Conservation (phyloP, 2,888 invertebrate species). For the Osmoderma eremita region DNA sequence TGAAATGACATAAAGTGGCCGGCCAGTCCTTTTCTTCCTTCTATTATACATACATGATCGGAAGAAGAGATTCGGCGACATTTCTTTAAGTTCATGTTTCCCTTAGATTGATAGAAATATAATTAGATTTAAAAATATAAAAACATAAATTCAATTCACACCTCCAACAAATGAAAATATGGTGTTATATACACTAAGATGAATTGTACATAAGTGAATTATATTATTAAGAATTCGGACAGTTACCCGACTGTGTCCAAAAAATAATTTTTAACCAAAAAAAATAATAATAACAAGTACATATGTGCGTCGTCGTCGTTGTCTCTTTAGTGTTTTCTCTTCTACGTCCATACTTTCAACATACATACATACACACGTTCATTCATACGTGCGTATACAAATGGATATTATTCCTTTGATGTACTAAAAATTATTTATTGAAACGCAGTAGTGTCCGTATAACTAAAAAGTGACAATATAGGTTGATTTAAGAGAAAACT, state of each 20-base stretch:
- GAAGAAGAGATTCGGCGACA: slow-evolving; percentile 14
- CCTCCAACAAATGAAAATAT: too few relatives aligned
- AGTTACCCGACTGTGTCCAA: slow-evolving; percentile 46
- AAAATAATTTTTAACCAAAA: slow-evolving; percentile 45
- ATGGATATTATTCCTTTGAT: slow-evolving; percentile 10
- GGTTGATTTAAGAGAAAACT: slow-evolving; percentile 20
- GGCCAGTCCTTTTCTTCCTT: slow-evolving; percentile 30
- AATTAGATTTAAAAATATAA: too few relatives aligned
- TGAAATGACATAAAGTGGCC: too few relatives aligned
- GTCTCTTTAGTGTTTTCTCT: slow-evolving; percentile 13
- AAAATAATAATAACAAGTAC: too few relatives aligned
- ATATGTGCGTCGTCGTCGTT: too few relatives aligned
- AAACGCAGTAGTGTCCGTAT: slow-evolving; percentile 35
- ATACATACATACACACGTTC: too few relatives aligned
- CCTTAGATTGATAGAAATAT: too few relatives aligned
- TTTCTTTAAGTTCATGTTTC: too few relatives aligned
- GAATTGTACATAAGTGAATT: slow-evolving; percentile 31
- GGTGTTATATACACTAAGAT: slow-evolving; percentile 15
- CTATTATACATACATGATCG: too few relatives aligned
- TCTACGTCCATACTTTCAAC: slow-evolving; percentile 8
- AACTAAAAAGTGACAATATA: slow-evolving; percentile 21
- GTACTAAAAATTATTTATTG: slow-evolving; percentile 37
- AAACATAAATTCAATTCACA: too few relatives aligned
- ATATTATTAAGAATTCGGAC: slow-evolving; percentile 42
- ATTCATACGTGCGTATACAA: too few relatives aligned